Evolutionary conservation across 2,888 invertebrate genomes (phyloP).

Genomic region (Andricus quercusramuli): DNA sequence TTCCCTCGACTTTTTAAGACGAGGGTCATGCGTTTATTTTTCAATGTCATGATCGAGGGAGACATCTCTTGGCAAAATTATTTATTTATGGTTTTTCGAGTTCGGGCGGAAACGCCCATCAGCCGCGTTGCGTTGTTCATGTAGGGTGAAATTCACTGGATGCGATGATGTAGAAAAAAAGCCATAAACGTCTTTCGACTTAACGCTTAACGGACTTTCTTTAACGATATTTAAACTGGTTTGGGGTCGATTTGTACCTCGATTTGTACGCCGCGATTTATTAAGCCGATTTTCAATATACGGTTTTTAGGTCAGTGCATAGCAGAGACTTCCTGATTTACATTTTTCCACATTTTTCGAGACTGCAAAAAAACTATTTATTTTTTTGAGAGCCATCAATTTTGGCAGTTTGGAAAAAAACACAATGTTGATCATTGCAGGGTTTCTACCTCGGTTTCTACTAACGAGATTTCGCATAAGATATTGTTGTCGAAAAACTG

Average conservation of each 20-base stretch:
- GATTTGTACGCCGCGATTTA: neutral
- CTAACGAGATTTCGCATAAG: too few relatives aligned
- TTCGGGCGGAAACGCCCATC: conserved; percentile 38
- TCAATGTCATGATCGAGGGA: conserved; percentile 16
- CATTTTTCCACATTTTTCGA: neutral
- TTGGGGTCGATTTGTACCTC: conserved; percentile 16
- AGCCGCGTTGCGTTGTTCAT: conserved; percentile 12
- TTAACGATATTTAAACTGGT: conserved; percentile 37
- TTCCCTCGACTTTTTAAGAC: conserved; percentile 6
- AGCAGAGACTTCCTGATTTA: neutral
- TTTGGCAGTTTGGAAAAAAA: too few relatives aligned
- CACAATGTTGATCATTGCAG: too few relatives aligned
- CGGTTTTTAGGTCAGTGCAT: neutral
- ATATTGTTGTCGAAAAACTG: too few relatives aligned
- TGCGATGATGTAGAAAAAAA: conserved; percentile 40
- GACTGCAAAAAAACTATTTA: too few relatives aligned
- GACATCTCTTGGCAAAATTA: conserved; percentile 34
- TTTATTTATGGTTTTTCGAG: conserved; percentile 47
- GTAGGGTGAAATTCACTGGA: conserved; percentile 36
- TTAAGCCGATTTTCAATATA: neutral
- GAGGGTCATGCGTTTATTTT: conserved; percentile 39
- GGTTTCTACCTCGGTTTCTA: too few relatives aligned
- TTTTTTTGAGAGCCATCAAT: too few relatives aligned
- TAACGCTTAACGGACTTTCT: conserved; percentile 19
- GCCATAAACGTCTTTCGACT: conserved; percentile 31